Evolutionary conservation across 2,113 vertebrate genomes (phyloP), one percentile per base, ranked within the genome.

Genomic region (Apaloderma vittatum): DNA sequence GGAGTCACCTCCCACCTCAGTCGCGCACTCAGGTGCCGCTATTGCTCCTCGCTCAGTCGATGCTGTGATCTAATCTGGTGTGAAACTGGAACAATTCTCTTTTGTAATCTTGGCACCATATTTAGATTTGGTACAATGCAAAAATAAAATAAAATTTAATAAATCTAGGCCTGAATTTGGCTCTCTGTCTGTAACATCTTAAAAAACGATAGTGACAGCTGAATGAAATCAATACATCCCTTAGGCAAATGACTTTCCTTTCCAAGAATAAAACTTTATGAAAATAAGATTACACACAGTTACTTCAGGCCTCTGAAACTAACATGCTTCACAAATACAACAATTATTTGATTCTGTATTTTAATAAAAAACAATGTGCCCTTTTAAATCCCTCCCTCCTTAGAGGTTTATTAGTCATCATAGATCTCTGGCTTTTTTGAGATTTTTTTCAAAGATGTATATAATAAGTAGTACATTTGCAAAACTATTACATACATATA

Each of bases 221-320:
- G 78, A 94, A 92, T 80, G 43, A 97, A 97, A 95, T 88, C 95
- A 94, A 70, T 94, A 91, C 52, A 92, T 86, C 73, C 78, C 88
- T 81, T 88, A 90, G 68, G 78, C 65, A 92, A 93, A 94, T 67
- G 1, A 78, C 75, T 96, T 97, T 87, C 68, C 36, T 76, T 93
- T 93, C 91, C 85, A 91, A 88, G 51, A 96, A 88, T 87, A 95
- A 94, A 90, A 88, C 77, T 90, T 87, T 51, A 81, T 24, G n/a
- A 95, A 90, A 96, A 45, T 68, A 93, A 96, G 66, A 82, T 59
- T 88, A 62, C 0, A 0, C 51, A 81, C 29, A 84, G 55, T 66
- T 20, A 73, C 90, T 90, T 93, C 59, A 91, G 22, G 46, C 30
- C 65, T 73, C 75, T 83, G 49, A 79, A 95, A 94, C 82, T 54